A percentile compares a stretch with the other conserved stretches of the same genome.
Conservation (phyloP, 1,140 invertebrate species). For the Drosophila equinoxialis region DNA sequence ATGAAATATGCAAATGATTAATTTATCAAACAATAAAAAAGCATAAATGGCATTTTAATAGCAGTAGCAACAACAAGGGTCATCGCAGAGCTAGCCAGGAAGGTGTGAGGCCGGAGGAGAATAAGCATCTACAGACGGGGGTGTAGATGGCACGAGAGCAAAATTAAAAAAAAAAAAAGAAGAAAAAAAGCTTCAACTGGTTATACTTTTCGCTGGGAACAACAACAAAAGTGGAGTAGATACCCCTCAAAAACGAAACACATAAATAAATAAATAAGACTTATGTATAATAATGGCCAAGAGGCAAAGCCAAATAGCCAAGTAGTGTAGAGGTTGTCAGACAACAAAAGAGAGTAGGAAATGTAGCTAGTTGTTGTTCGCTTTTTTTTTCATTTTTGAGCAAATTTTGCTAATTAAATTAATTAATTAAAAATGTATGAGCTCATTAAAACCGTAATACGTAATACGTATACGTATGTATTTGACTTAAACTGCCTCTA, state of each 20-base stretch:
- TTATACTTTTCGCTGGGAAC: slow-evolving; percentile 7
- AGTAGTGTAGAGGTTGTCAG: neutral
- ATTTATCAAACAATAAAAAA: slow-evolving; percentile 56
- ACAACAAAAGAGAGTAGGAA: slow-evolving; percentile 49
- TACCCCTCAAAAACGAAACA: neutral
- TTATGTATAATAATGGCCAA: slow-evolving; percentile 1
- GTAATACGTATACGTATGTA: slow-evolving; percentile 15
- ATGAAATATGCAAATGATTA: slow-evolving; percentile 73
- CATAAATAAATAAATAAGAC: neutral
- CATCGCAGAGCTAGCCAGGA: neutral
- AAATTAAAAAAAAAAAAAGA: neutral
- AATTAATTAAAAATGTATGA: slow-evolving; percentile 77
- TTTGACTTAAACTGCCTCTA: neutral
- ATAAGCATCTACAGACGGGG: neutral
- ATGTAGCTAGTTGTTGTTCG: slow-evolving; percentile 27
- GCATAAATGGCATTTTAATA: slow-evolving; percentile 79
- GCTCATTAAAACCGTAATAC: slow-evolving; percentile 57
- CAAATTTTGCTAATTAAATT: slow-evolving; percentile 69
- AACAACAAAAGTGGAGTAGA: slow-evolving; percentile 4
- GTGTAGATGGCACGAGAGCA: slow-evolving; percentile 34
- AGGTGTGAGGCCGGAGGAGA: neutral
- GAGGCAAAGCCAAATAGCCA: neutral
- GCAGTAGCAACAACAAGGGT: slow-evolving; percentile 34
- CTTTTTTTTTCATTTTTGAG: slow-evolving; percentile 33
- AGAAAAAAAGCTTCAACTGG: too few relatives aligned